These are phyloP conservation scores for Chelon labrosus DNA, from an alignment of 2,797 vertebrate species.

Conservation along the genomic window DNA sequence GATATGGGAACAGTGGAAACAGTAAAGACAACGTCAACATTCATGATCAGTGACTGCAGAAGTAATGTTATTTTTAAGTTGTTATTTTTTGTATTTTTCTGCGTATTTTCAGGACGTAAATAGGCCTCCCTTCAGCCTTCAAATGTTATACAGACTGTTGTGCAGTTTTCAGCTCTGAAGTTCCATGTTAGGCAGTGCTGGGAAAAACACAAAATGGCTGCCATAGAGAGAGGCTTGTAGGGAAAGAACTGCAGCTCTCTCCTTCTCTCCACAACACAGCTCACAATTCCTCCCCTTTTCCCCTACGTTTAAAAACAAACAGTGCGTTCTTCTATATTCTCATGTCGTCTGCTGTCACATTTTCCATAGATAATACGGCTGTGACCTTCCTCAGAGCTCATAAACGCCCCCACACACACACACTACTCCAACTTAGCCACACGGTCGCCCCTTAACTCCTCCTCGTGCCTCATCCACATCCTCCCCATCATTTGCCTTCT, in stretches of 20 bases:
- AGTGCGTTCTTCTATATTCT: not conserved
- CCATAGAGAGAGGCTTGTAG: constrained; percentile 71
- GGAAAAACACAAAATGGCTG: constrained; percentile 84
- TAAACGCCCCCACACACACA: not conserved
- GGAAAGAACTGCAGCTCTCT: constrained; percentile 64
- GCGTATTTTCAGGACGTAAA: not conserved
- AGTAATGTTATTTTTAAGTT: not conserved
- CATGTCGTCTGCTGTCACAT: constrained; percentile 12
- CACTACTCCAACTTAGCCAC: constrained; percentile 7
- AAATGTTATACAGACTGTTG: constrained; percentile 13
- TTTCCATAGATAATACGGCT: constrained; percentile 10
- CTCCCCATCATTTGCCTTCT: constrained; percentile 60
- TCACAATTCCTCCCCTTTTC: not conserved
- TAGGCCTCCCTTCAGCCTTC: not conserved
- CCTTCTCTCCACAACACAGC: constrained; percentile 42
- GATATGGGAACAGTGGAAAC: constrained; percentile 52
- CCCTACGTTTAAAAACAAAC: not conserved
- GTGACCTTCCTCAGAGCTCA: constrained; percentile 17
- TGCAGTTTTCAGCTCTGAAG: constrained; percentile 66
- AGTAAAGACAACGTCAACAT: constrained; percentile 41
- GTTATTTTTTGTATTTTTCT: not conserved
- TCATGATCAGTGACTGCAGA: constrained; percentile 14
- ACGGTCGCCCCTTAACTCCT: constrained; percentile 37
- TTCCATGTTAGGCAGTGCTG: constrained; percentile 79
- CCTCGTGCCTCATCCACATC: constrained; percentile 36